Evolutionary conservation across 1,140 invertebrate genomes (phyloP), one percentile per base, ranked within the genome.

Genomic region (Drosophila willistoni): DNA sequence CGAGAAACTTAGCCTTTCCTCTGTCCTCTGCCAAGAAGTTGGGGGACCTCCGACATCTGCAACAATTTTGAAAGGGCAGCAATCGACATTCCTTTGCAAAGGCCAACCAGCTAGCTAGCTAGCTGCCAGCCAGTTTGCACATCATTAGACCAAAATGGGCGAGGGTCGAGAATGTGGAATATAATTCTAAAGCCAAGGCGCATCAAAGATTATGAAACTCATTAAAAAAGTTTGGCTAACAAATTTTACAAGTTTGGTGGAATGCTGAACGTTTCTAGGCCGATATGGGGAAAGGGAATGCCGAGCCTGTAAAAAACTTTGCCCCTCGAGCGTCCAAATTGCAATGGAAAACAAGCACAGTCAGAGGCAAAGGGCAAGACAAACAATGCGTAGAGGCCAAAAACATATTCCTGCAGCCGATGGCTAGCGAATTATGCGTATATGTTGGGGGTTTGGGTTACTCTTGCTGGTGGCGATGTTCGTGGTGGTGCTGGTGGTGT

Each of bases 121-220:
- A 39, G 10, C 36, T 12, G 36, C 1, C 44, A 51, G 44, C 44
- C 44, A 51, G 9, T 22, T 69, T 59, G 73, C 73, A 76, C 73
- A 76, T 76, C 73, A 76, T 76, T 76, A 76, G 73, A 61, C 73
- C 59, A 51, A 25, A 29, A 14, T 54, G 12, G 29, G 34, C 9
- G 17, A 42, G 65, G 14, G 64, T 22, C 33, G 67, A 25, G 34
- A 54, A 14, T 29, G 65, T 55, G 41, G 67, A 47, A 19, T 70
- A 77, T 72, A 51, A 17, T 51, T 51, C 39, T 42, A 39, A 77
- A 77, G 71, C 74, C 66, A 76, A 85, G 79, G 76, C 79, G 76
- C 83, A 82, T 71, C 81, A 74, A 83, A 77, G 83, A 79, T 86
- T 86, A 83, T 89, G 73, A 79, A 87, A 86, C 77, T 87, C 83